phyloP scores from a whole-genome alignment of 2,888 invertebrate species.

The Hypomecis atomaria region DNA sequence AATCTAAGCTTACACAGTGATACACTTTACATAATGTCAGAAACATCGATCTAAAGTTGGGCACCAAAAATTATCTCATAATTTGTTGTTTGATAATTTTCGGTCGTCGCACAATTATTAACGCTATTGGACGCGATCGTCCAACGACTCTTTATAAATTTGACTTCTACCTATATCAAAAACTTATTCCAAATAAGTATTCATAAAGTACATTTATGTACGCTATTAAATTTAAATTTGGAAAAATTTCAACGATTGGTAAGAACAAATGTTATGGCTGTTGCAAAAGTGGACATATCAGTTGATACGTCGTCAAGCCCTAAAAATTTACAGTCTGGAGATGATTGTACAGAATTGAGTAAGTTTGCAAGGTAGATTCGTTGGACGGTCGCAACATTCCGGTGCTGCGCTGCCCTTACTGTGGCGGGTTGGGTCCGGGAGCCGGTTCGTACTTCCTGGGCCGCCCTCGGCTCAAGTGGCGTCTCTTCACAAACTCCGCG shows the following conservation, averaged over 20 bases:
- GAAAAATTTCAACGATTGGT: background rate
- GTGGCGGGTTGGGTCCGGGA: slow-evolving; percentile 84
- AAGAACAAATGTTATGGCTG: background rate
- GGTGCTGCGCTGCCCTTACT: slow-evolving; percentile 76
- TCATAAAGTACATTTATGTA: too few species aligned
- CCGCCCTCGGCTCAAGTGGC: slow-evolving; percentile 97
- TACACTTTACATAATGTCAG: slow-evolving; percentile 78
- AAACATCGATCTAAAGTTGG: slow-evolving; percentile 74
- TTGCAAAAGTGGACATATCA: background rate
- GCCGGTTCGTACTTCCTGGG: slow-evolving; percentile 98
- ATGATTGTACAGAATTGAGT: background rate
- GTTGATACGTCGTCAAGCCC: background rate
- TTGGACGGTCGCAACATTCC: slow-evolving; percentile 77
- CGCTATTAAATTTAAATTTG: too few species aligned
- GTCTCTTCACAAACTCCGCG: slow-evolving; percentile 98
- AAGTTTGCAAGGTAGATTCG: slow-evolving; percentile 59
- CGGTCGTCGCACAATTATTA: slow-evolving; percentile 65
- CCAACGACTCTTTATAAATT: slow-evolving; percentile 70
- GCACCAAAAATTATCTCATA: slow-evolving; percentile 67
- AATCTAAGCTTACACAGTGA: slow-evolving; percentile 81
- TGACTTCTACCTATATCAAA: too few species aligned
- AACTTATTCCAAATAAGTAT: too few species aligned
- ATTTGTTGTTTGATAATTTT: slow-evolving; percentile 61
- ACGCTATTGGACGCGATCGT: slow-evolving; percentile 79
- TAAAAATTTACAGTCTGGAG: slow-evolving; percentile 4